phyloP scores from a whole-genome alignment of 2,888 invertebrate genomes.

The Mythimna vitellina region DNA sequence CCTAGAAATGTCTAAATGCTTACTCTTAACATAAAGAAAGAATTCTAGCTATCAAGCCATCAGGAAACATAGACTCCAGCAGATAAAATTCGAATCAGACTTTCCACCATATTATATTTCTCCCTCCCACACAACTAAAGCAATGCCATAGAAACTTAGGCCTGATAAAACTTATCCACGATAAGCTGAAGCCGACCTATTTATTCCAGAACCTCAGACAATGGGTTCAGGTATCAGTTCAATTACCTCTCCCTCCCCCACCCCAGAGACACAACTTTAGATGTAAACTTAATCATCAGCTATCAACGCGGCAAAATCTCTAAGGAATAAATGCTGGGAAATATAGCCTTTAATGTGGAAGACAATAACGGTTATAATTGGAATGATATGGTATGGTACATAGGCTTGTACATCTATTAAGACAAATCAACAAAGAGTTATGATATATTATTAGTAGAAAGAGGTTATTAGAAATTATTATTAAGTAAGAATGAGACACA shows the following conservation, averaged over 20 bases:
- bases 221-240: slow-evolving; percentile 49
- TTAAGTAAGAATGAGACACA: not conserved
- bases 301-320: slow-evolving; percentile 51
- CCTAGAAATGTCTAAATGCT: not conserved
- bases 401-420: not conserved
- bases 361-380: slow-evolving; percentile 18
- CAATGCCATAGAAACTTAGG: slow-evolving; percentile 25
- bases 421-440: slow-evolving; percentile 23
- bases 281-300: slow-evolving; percentile 59
- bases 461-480: not conserved
- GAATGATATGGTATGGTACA: not conserved
- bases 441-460: slow-evolving; percentile 16
- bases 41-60: not conserved
- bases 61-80: not conserved
- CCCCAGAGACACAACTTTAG: slow-evolving; percentile 42
- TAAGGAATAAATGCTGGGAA: slow-evolving; percentile 22
- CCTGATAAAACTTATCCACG: slow-evolving; percentile 47
- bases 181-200: slow-evolving; percentile 46
- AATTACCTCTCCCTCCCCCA: slow-evolving; percentile 36
- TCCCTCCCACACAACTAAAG: slow-evolving; percentile 6
- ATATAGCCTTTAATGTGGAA: slow-evolving; percentile 6
- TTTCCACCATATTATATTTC: not conserved
- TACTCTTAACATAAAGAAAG: not conserved
- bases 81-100: not conserved
- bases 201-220: slow-evolving; percentile 46